A percentile compares a stretch with the other conserved stretches of the same genome.
These are phyloP conservation scores for Chloropsis cyanopogon DNA, from an alignment of 2,113 vertebrate genomes.

Conservation along the genomic window DNA sequence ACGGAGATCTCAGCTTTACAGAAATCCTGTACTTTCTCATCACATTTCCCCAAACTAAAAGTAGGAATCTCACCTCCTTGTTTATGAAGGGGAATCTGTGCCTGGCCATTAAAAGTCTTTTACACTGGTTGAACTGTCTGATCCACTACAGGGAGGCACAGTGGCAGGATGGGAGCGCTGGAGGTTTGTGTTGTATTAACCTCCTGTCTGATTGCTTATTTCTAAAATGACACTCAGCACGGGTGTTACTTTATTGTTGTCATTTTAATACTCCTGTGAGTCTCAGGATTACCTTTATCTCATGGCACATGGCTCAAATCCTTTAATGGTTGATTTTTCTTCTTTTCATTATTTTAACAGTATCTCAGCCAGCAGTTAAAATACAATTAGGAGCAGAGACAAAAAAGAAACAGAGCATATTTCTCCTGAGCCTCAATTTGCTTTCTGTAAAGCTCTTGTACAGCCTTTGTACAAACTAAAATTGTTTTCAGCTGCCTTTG, in stretches of 20 bases:
- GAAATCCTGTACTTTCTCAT: neutral
- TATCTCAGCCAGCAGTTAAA: neutral
- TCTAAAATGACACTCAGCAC: neutral
- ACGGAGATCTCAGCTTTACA: neutral
- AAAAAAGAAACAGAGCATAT: neutral
- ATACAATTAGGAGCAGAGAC: neutral
- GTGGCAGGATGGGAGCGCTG: neutral
- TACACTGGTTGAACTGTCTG: neutral
- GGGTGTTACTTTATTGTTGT: neutral
- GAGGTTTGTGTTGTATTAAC: neutral
- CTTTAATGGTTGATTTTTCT: neutral
- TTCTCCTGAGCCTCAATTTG: neutral
- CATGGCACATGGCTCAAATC: neutral
- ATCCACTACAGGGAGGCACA: neutral
- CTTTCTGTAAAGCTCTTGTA: neutral
- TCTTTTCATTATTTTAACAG: neutral
- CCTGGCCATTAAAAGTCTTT: neutral
- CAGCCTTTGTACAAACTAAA: neutral
- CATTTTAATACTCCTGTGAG: neutral
- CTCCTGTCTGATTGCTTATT: neutral
- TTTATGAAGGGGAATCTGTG: neutral
- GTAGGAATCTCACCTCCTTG: neutral
- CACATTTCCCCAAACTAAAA: neutral
- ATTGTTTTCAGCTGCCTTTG: neutral
- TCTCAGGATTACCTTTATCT: neutral